These are phyloP conservation scores for Passerina amoena DNA, from an alignment of 2,113 vertebrate genomes.

Conservation along the genomic window DNA sequence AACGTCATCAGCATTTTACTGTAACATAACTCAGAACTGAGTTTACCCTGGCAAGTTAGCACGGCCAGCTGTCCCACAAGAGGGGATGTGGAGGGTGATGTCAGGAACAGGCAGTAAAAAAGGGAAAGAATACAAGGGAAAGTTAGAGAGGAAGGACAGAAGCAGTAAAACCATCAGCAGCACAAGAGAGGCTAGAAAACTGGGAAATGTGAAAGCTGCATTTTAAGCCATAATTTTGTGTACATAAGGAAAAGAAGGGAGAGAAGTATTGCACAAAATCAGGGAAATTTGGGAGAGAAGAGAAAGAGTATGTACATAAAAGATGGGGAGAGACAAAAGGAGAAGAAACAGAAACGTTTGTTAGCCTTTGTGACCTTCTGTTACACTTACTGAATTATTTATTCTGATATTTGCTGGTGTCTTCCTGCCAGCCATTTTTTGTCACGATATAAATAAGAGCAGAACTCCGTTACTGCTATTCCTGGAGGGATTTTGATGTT, in stretches of 20 bases:
- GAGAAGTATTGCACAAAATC: neutral
- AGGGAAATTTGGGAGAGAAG: neutral
- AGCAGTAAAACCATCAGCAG: neutral
- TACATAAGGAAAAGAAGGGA: neutral
- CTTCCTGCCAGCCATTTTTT: conserved; percentile 42
- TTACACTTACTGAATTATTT: conserved; percentile 49
- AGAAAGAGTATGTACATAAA: neutral
- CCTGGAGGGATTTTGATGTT: conserved; percentile 43
- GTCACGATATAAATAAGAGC: conserved; percentile 32
- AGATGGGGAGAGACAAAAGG: neutral
- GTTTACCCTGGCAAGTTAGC: neutral
- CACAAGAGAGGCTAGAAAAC: neutral
- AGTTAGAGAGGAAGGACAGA: neutral
- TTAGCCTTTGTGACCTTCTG: neutral
- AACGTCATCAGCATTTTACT: neutral
- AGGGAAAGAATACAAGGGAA: neutral
- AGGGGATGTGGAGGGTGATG: neutral
- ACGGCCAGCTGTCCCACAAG: neutral
- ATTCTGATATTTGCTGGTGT: conserved; percentile 38
- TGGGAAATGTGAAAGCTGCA: neutral
- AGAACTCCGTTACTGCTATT: neutral
- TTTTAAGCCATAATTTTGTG: neutral
- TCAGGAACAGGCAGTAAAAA: neutral
- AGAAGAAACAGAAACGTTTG: neutral
- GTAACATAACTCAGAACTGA: neutral